Conservation (phyloP, 2,113 vertebrate species). For the Bostrychus sinensis region DNA sequence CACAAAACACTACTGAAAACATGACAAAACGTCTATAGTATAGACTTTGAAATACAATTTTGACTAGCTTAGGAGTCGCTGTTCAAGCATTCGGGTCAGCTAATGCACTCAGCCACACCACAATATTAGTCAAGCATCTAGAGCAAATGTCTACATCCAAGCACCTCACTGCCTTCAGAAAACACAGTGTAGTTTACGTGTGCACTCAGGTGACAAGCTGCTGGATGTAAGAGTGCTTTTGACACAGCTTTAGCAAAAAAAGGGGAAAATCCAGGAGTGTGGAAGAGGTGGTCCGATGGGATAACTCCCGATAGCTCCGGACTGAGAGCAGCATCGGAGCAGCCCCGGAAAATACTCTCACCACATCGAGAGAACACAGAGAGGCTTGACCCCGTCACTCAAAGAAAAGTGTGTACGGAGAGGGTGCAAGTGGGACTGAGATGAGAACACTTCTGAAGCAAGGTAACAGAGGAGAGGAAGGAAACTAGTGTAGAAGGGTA, state of each 20-base stretch:
- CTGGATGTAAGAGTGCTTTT: background rate
- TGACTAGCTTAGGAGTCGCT: no score
- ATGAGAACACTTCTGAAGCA: background rate
- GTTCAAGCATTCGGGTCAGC: background rate
- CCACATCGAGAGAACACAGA: constrained; percentile 38
- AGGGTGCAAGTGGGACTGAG: background rate
- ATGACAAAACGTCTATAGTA: background rate
- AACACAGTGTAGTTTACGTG: background rate
- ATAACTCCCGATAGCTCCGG: constrained; percentile 16
- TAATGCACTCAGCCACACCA: background rate
- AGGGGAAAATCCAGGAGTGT: background rate
- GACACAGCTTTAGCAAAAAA: background rate
- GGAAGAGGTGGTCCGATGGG: constrained; percentile 24
- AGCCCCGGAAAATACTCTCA: constrained; percentile 44
- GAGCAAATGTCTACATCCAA: background rate
- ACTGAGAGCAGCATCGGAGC: constrained; percentile 37
- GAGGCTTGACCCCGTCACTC: constrained; percentile 53
- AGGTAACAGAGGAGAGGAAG: background rate
- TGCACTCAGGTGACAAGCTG: background rate
- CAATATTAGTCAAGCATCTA: background rate
- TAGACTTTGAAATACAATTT: background rate
- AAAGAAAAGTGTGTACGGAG: constrained; percentile 7
- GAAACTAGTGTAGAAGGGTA: no score
- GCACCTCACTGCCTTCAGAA: background rate
- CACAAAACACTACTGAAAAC: no score